Conservation (phyloP, 2,888 invertebrate species). For the Plutella xylostella region DNA sequence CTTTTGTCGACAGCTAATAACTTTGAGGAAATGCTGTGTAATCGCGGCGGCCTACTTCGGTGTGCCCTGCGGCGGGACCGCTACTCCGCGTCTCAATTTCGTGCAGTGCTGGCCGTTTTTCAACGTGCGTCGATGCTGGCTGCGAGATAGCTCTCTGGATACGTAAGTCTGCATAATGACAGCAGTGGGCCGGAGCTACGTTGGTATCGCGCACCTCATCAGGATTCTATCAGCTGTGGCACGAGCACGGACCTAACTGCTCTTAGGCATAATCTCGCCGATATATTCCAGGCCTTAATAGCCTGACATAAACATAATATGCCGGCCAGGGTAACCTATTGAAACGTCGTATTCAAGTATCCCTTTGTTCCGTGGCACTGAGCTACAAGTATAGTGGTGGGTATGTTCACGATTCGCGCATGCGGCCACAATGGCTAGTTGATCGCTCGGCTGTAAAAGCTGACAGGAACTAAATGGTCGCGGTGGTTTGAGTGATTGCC, state of each 20-base stretch:
- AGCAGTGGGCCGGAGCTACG: constrained; percentile 22
- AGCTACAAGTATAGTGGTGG: background rate
- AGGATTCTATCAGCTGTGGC: constrained; percentile 26
- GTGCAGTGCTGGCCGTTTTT: constrained; percentile 31
- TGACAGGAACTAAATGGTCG: constrained; percentile 51
- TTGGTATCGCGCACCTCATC: constrained; percentile 14
- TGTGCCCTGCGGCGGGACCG: constrained; percentile 37
- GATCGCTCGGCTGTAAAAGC: constrained; percentile 42
- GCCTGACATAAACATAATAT: constrained; percentile 4
- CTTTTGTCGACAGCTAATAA: constrained; percentile 49
- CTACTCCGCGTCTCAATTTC: constrained; percentile 29
- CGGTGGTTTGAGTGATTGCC: constrained; percentile 47
- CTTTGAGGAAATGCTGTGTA: constrained; percentile 37
- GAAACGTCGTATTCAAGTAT: constrained; percentile 6
- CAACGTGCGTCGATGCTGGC: constrained; percentile 31
- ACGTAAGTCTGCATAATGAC: constrained; percentile 32
- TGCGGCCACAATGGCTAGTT: constrained; percentile 34
- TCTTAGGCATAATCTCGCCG: constrained; percentile 3
- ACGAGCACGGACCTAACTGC: constrained; percentile 2
- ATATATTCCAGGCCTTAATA: background rate
- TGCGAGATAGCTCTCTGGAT: constrained; percentile 25
- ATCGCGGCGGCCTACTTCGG: constrained; percentile 41
- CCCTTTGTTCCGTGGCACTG: constrained; percentile 4
- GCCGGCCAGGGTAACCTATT: background rate
- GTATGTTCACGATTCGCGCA: constrained; percentile 9